Conservation (phyloP, 2,113 vertebrate genomes). For the Marcusenius ussheri region DNA sequence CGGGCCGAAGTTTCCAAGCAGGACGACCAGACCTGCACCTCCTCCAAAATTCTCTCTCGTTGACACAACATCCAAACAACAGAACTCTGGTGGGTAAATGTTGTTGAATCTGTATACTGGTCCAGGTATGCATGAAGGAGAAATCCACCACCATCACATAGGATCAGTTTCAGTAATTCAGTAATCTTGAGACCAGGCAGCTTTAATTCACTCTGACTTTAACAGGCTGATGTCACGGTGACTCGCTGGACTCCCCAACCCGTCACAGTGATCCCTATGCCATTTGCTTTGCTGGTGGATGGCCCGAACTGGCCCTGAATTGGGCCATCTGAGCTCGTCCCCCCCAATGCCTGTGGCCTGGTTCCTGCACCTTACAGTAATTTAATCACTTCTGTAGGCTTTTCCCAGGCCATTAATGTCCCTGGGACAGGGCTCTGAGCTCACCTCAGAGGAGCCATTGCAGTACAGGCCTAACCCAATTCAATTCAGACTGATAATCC, state of each 20-base stretch:
- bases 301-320: background rate
- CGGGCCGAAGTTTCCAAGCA: background rate
- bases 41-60: background rate
- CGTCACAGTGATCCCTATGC: background rate
- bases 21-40: background rate
- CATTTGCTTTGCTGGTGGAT: background rate
- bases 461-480: constrained; percentile 23
- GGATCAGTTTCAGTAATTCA: background rate
- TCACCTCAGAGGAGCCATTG: constrained; percentile 11
- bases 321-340: background rate
- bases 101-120: background rate
- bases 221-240: background rate
- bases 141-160: background rate
- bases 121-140: background rate
- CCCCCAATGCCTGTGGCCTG: background rate
- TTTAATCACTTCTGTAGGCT: constrained; percentile 25
- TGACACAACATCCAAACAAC: background rate
- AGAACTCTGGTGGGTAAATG: background rate
- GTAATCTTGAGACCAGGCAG: background rate
- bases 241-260: background rate
- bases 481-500: constrained; percentile 28
- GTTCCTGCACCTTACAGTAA: constrained; percentile 10
- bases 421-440: background rate
- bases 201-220: background rate
- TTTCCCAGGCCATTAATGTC: constrained; percentile 22